Evolutionary conservation across 35 echinoderm and acorn worm species (phyloP), one percentile per base, ranked within the genome.

Genomic region (Chiridota heheva): DNA sequence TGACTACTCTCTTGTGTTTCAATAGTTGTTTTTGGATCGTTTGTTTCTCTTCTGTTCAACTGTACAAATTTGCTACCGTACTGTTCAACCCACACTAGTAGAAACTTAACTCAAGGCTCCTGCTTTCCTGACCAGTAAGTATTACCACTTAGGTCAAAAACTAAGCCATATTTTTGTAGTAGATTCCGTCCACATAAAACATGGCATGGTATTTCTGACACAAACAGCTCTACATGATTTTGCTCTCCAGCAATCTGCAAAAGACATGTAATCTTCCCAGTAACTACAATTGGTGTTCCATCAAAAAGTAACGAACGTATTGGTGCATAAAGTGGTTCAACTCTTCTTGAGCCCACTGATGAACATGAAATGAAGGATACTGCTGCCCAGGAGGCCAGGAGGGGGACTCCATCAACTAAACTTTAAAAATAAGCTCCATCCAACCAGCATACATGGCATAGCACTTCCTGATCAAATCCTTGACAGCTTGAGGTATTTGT

Each of bases 391-490:
- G 7, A 77, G 16, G 48, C 73, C 31, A 36, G 33, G 13, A 32
- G 29, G 4, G 20, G 33, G 30, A 37, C 73, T 27, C 73, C 7
- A 24, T 77, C 36, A 13, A 77, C 29, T 20, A 22, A 58, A 22
- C 7, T 36, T 77, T 77, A 32, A 60, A 77, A 77, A 20, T 77
- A 77, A 10, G 73, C 30, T 58, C 73, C 73, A 58, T 77, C 48
- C 2, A 77, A 53, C 33, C 33, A 45, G 35, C 69, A 72, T 22
- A 42, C 1, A 45, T 72, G 40, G 27, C 24, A 7, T 27, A 44
- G 26, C 22, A 10, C 65, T 27, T 26, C 5, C 16, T 16, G 20
- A 47, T 22, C 41, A 22, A 72, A 10, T 44, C 18, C 22, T 44
- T 72, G 24, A 47, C 4, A 69, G 48, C 6, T 30, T 63, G 60